phyloP scores from a whole-genome alignment of 2,888 invertebrate species.

The Macaria notata region DNA sequence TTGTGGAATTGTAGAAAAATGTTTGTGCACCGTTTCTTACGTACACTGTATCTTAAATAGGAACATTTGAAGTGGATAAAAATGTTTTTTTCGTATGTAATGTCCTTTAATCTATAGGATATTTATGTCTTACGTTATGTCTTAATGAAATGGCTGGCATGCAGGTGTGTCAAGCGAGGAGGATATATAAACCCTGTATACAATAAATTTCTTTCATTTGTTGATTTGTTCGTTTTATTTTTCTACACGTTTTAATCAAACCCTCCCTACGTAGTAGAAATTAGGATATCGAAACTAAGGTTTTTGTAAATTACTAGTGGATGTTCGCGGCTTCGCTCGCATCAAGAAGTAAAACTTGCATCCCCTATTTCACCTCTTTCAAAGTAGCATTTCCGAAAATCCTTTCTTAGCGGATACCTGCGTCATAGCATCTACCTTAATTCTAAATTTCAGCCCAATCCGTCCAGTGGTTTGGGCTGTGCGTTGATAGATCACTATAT shows the following conservation, averaged over 20 bases:
- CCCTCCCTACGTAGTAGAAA: no score
- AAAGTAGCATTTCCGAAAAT: no score
- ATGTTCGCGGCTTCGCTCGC: no score
- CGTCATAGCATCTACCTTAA: no score
- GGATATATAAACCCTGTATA: slow-evolving; percentile 82
- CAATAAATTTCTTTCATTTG: slow-evolving; percentile 83
- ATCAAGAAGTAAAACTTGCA: no score
- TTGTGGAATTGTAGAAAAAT: slow-evolving; percentile 74
- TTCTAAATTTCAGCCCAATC: no score
- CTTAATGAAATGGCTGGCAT: slow-evolving; percentile 74
- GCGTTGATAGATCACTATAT: no score
- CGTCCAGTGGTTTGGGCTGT: no score
- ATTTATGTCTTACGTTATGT: slow-evolving; percentile 79
- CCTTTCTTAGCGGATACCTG: no score
- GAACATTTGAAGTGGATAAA: slow-evolving; percentile 44
- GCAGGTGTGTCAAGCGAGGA: slow-evolving; percentile 76
- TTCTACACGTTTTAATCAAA: not conserved
- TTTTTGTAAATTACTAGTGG: no score
- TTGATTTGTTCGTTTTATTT: slow-evolving; percentile 76
- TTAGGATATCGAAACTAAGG: no score
- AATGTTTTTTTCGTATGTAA: slow-evolving; percentile 54
- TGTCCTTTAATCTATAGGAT: slow-evolving; percentile 76
- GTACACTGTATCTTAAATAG: slow-evolving; percentile 62
- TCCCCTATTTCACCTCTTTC: no score
- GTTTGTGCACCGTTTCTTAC: slow-evolving; percentile 51